A percentile compares a stretch with the other conserved stretches of the same genome.
Conservation (phyloP, 2,113 vertebrate genomes). For the Dromiciops gliroides region DNA sequence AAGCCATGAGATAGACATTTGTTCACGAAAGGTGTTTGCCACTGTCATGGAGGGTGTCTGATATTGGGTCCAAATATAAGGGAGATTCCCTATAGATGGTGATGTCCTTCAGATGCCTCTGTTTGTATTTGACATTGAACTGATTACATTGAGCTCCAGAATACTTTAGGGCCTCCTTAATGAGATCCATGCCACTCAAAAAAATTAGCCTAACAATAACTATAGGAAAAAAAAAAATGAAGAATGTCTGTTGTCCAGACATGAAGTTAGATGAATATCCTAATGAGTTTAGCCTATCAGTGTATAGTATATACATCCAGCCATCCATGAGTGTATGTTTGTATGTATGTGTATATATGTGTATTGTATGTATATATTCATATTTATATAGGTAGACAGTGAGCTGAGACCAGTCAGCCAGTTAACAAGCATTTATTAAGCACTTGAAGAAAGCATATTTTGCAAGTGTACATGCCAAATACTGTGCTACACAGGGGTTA, state of each 20-base stretch:
- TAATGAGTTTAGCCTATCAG: neutral
- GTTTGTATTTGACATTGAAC: neutral
- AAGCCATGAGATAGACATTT: neutral
- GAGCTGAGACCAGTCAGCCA: neutral
- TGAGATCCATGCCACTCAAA: neutral
- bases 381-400: neutral
- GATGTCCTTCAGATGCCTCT: neutral
- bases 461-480: no score
- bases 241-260: neutral
- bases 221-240: neutral
- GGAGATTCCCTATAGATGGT: neutral
- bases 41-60: neutral
- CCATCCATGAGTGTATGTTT: no score
- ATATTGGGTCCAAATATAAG: neutral
- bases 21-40: neutral
- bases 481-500: no score
- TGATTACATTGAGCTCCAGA: neutral
- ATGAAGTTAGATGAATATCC: neutral
- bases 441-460: no score
- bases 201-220: neutral
- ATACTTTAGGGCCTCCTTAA: neutral
- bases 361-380: no score
- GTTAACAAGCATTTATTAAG: neutral
- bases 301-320: no score
- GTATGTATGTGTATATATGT: no score